A percentile compares a stretch with the other conserved stretches of the same genome.
Evolutionary conservation across 1,140 invertebrate species (phyloP).

Genomic region (Episyrphus balteatus): DNA sequence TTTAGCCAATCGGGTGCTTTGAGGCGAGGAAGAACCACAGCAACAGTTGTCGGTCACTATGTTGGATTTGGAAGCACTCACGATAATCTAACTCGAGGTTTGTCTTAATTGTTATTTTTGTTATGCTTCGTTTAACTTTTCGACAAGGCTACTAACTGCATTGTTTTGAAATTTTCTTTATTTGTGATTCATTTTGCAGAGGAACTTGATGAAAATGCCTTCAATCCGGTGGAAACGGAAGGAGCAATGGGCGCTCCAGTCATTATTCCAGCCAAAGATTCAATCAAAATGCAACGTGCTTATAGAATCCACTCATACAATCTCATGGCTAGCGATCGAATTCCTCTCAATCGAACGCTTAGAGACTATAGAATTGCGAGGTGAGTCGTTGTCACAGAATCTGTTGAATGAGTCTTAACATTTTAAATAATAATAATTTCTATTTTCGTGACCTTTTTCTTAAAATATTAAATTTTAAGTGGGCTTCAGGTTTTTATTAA

Average conservation of each 20-base stretch:
- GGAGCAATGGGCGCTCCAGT: constrained; percentile 75
- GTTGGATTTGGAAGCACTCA: constrained; percentile 36
- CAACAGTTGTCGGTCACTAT: constrained; percentile 35
- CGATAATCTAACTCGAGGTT: constrained; percentile 35
- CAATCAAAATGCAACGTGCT: constrained; percentile 63
- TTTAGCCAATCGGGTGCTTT: constrained; percentile 11
- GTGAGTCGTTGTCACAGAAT: constrained; percentile 17
- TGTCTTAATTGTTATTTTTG: constrained; percentile 2
- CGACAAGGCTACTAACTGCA: not conserved
- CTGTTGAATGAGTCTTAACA: too few species aligned
- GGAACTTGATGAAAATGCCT: constrained; percentile 72
- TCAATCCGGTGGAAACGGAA: constrained; percentile 57
- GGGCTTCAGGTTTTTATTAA: too few species aligned
- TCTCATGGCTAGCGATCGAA: constrained; percentile 80
- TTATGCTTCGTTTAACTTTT: not conserved
- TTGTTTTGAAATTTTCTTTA: not conserved
- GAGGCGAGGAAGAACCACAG: constrained; percentile 31
- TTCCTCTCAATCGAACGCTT: constrained; percentile 77
- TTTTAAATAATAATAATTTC: too few species aligned
- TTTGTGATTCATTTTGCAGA: constrained; percentile 45
- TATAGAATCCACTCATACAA: constrained; percentile 86
- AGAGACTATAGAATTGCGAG: constrained; percentile 74
- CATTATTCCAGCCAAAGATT: constrained; percentile 60
- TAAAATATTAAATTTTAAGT: too few species aligned
- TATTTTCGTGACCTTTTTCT: too few species aligned